Evolutionary conservation across 2,888 invertebrate species (phyloP), one percentile per base, ranked within the genome.

Genomic region (Siphonodentalium dalli): DNA sequence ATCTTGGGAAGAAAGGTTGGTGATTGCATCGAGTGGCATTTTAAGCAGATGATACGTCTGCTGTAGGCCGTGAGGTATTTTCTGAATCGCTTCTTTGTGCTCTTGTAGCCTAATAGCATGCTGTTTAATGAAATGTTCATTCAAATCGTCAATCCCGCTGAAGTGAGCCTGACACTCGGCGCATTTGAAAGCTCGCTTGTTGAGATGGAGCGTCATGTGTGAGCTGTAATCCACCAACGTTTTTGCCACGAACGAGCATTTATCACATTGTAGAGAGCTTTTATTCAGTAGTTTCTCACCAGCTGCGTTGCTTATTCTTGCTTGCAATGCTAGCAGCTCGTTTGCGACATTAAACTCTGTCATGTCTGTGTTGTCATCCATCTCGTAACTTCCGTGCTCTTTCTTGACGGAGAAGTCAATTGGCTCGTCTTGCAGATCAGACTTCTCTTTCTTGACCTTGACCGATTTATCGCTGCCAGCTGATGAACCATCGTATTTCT

Each of bases 151-250:
- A 37, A 78, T 67, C 24, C 71, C 65, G 40, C 63, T 67, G 58
- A 78, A 76, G 54, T 71, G 69, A 35, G 72, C 61, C 48, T 75
- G 71, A 54, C 80, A 80, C 52, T 78, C 72, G 11, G 72, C 73
- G 63, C 79, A 79, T 47, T 69, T 72, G 53, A 74, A 74, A n/a
- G 71, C 66, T 26, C 71, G 47, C 45, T 72, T 74, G 56, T 68
- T 70, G 21, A 69, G 57, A 53, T 75, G 76, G 8, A 74, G 61
- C 35, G 71, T 71, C 71, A 73, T 74, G 50, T 77, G 76, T 1
- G 70, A 59, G 27, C 72, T 72, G 47, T 72, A 75, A 47, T 75
- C 75, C 13, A 69, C 63, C 24, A 69, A 44, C n/a, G 68, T 71
- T 40, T 66, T 68, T 18, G 73, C 72, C 18, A 71, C 59, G 58